phyloP scores from a whole-genome alignment of 2,888 invertebrate genomes.

The Drosophila barbarae region DNA sequence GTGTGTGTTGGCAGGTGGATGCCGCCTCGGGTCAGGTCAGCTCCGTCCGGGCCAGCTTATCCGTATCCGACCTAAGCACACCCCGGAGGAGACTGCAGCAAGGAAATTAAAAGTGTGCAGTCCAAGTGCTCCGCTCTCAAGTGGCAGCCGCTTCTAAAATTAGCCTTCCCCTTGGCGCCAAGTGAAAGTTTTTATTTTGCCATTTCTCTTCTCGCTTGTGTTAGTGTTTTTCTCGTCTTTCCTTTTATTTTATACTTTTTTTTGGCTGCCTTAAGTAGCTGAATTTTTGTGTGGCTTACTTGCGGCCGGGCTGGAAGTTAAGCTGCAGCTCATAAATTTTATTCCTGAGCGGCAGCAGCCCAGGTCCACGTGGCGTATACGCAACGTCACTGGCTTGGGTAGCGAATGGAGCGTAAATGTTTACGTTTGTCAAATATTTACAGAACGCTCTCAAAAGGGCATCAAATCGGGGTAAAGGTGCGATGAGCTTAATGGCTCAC shows the following conservation, averaged over 20 bases:
- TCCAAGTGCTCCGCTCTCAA: slow-evolving; percentile 42
- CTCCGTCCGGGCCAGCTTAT: slow-evolving; percentile 7
- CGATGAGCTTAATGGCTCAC: slow-evolving; percentile 38
- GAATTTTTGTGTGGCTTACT: slow-evolving; percentile 29
- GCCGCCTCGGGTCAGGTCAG: slow-evolving; percentile 12
- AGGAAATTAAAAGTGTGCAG: slow-evolving; percentile 32
- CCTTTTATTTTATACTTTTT: not conserved
- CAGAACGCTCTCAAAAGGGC: slow-evolving; percentile 19
- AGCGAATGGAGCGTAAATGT: slow-evolving; percentile 48
- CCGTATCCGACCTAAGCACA: slow-evolving; percentile 15
- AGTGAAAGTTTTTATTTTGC: slow-evolving; percentile 34
- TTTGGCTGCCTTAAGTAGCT: slow-evolving; percentile 27
- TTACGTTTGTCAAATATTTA: slow-evolving; percentile 47
- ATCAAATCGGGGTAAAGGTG: slow-evolving; percentile 1
- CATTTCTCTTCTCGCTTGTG: slow-evolving; percentile 9
- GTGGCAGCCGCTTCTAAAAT: slow-evolving; percentile 48
- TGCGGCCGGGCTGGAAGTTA: slow-evolving; percentile 33
- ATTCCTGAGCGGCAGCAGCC: slow-evolving; percentile 16
- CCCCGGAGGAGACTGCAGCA: slow-evolving; percentile 26
- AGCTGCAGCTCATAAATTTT: slow-evolving; percentile 58
- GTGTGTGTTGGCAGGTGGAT: slow-evolving; percentile 22
- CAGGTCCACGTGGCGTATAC: slow-evolving; percentile 27
- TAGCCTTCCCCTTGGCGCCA: slow-evolving; percentile 30
- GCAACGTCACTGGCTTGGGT: slow-evolving; percentile 41
- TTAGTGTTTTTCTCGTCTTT: not conserved